These are phyloP conservation scores for Diplodus puntazzo DNA, from an alignment of 2,797 vertebrate genomes.

Conservation along the genomic window DNA sequence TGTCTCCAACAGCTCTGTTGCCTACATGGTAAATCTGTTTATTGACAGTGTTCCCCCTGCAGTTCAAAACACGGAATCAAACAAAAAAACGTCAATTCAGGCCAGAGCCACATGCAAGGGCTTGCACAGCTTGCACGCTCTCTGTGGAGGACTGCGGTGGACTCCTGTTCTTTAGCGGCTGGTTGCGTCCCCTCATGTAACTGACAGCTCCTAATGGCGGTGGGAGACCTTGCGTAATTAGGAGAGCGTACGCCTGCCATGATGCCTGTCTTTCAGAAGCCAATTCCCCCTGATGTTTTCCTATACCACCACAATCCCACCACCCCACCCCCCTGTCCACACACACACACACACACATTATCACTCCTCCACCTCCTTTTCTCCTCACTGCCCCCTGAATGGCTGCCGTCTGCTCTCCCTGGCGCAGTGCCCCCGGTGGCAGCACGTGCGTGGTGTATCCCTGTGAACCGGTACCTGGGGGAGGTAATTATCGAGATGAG, in stretches of 20 bases:
- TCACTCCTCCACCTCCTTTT: slow-evolving; percentile 60
- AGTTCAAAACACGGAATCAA: slow-evolving; percentile 7
- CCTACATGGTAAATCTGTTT: neutral
- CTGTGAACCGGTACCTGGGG: slow-evolving; percentile 77
- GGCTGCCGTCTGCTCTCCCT: slow-evolving; percentile 79
- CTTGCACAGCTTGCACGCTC: slow-evolving; percentile 4
- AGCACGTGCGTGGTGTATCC: slow-evolving; percentile 57
- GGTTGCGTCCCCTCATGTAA: slow-evolving; percentile 67
- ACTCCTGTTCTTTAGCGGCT: slow-evolving; percentile 59
- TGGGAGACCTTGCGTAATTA: slow-evolving; percentile 80
- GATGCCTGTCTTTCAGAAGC: slow-evolving; percentile 75
- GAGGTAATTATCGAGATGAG: slow-evolving; percentile 84
- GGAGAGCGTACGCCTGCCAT: slow-evolving; percentile 64
- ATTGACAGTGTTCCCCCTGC: neutral
- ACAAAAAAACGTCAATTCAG: slow-evolving; percentile 13
- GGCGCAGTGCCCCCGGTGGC: slow-evolving; percentile 76
- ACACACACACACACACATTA: slow-evolving; percentile 32
- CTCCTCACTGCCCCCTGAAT: slow-evolving; percentile 71
- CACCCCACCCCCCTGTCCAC: neutral
- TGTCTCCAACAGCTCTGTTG: neutral
- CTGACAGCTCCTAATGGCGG: slow-evolving; percentile 77
- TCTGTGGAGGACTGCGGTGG: slow-evolving; percentile 37
- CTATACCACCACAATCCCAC: slow-evolving; percentile 41
- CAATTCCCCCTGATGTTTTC: slow-evolving; percentile 62
- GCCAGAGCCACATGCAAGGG: slow-evolving; percentile 35